phyloP scores from a whole-genome alignment of 2,113 vertebrate species.

The Oostethus manadensis region DNA sequence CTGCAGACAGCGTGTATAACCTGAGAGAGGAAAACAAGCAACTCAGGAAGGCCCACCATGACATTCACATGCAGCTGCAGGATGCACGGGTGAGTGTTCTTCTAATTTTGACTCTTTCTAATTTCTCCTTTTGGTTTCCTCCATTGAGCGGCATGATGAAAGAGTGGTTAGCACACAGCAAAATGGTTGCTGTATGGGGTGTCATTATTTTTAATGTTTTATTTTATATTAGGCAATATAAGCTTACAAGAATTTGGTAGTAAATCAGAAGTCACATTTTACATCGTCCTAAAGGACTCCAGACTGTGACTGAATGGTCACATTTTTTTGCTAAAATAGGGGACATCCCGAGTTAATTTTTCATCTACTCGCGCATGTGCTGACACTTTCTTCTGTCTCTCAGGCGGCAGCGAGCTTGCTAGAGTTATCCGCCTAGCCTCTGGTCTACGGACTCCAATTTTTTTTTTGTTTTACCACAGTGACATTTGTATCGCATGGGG shows the following conservation, averaged over 20 bases:
- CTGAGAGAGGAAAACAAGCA: constrained; percentile 92
- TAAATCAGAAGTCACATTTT: not conserved
- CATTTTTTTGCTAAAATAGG: too few relatives aligned
- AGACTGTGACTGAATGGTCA: too few relatives aligned
- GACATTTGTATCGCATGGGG: too few relatives aligned
- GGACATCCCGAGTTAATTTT: too few relatives aligned
- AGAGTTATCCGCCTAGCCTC: too few relatives aligned
- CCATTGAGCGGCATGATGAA: not conserved
- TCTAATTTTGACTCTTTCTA: accelerated
- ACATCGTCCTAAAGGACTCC: too few relatives aligned
- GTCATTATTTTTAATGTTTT: not conserved
- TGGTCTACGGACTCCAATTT: too few relatives aligned
- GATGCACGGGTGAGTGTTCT: constrained; percentile 81
- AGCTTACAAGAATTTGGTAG: not conserved
- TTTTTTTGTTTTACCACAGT: too few relatives aligned
- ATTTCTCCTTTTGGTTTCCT: not conserved
- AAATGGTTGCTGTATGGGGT: not conserved
- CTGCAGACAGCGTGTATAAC: constrained; percentile 82
- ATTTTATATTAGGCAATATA: not conserved
- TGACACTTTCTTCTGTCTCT: too few relatives aligned
- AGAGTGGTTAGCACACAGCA: too few relatives aligned
- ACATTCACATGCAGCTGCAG: constrained; percentile 89
- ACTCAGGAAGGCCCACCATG: constrained; percentile 89
- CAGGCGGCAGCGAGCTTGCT: too few relatives aligned
- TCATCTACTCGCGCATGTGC: too few relatives aligned